A percentile compares a stretch with the other conserved stretches of the same genome.
These are phyloP conservation scores for Bombyx huttoni DNA, from an alignment of 2,888 invertebrate genomes.

Conservation along the genomic window DNA sequence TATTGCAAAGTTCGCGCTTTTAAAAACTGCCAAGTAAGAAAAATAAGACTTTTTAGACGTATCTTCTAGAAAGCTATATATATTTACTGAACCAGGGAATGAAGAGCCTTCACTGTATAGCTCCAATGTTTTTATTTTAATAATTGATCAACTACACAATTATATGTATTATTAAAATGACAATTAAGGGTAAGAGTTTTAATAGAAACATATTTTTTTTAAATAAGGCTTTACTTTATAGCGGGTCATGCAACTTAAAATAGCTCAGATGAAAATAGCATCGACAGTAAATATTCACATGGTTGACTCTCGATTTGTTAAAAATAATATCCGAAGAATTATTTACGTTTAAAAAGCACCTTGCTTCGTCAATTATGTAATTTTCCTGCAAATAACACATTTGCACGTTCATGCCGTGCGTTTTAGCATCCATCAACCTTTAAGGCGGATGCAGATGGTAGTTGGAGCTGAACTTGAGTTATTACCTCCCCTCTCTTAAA, in stretches of 20 bases:
- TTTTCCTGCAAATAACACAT: constrained; percentile 10
- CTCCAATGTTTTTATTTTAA: too few relatives aligned
- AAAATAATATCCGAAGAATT: constrained; percentile 3
- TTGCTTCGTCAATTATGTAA: background rate
- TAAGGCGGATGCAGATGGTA: constrained; percentile 1
- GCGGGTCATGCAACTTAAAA: background rate
- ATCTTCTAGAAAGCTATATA: too few relatives aligned
- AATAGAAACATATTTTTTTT: too few relatives aligned
- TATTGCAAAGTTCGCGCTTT: too few relatives aligned
- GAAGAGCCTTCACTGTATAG: too few relatives aligned
- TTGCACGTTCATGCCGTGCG: constrained; percentile 16
- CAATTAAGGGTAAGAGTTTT: too few relatives aligned
- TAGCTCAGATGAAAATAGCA: background rate
- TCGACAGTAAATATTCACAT: background rate
- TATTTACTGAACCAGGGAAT: too few relatives aligned
- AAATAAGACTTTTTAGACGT: too few relatives aligned
- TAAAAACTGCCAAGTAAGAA: too few relatives aligned
- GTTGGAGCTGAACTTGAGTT: background rate
- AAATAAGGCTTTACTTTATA: too few relatives aligned
- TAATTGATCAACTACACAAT: too few relatives aligned
- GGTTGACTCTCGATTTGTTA: background rate
- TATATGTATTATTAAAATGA: too few relatives aligned
- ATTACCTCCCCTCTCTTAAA: background rate
- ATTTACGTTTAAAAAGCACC: background rate
- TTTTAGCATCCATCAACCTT: constrained; percentile 17